Conservation (phyloP, 2,888 invertebrate species). For the Tetropium fuscum region DNA sequence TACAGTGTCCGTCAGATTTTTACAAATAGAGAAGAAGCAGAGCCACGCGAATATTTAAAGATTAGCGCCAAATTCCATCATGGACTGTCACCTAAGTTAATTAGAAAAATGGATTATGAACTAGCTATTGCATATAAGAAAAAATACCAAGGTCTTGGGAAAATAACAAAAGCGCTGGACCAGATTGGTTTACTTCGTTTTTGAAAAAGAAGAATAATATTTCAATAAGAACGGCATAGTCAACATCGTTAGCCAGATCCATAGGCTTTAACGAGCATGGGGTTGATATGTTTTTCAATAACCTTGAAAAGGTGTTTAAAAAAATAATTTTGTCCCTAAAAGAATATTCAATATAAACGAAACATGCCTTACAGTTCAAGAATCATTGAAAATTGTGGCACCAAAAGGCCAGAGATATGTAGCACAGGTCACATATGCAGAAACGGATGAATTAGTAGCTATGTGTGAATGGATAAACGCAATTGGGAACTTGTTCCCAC, state of each 20-base stretch:
- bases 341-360: conserved; percentile 28
- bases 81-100: not conserved
- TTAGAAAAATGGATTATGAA: not conserved
- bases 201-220: not conserved
- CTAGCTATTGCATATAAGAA: not conserved
- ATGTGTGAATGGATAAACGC: too few relatives aligned
- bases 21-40: not conserved
- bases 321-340: not conserved
- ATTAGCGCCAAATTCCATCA: not conserved
- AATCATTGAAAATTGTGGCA: conserved; percentile 14
- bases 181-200: not conserved
- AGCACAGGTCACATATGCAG: not conserved
- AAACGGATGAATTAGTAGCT: not conserved
- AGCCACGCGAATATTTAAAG: not conserved
- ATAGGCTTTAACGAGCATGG: not conserved
- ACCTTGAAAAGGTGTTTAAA: not conserved
- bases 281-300: not conserved
- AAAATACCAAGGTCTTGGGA: too few relatives aligned
- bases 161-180: not conserved
- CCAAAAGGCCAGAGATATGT: conserved; percentile 17
- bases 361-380: conserved; percentile 29
- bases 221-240: not conserved
- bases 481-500: not conserved
- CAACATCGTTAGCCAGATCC: not conserved
- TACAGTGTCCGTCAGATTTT: not conserved